Evolutionary conservation across 2,113 vertebrate species (phyloP), one percentile per base, ranked within the genome.

Genomic region (Drymodes brunneopygia): DNA sequence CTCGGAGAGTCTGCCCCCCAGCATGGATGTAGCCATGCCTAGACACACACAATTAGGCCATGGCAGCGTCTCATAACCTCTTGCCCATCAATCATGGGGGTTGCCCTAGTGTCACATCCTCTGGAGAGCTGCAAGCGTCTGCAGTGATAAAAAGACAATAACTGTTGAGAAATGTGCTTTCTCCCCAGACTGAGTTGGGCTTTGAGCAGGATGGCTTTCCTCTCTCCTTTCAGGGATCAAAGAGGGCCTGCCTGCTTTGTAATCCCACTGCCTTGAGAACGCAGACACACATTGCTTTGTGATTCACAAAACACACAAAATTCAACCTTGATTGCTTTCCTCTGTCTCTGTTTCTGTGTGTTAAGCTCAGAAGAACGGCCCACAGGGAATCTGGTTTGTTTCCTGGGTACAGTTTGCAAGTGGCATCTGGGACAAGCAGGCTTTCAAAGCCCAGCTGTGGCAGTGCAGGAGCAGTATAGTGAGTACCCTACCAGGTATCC

Each of bases 221-320:
- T 44, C 14, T 70, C 56, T n/a, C 3, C 0, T 77, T 70, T 31
- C 0, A 1, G 14, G 50, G 25, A 33, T 53, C 1, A 5, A 94
- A 90, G 70, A 33, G 20, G 3, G 6, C 14, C 21, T 81, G 29
- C 7, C 44, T 67, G 10, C 62, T 74, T 69, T 90, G 58, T 56
- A 77, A 66, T 65, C 27, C 80, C 58, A 29, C 44, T 17, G 15
- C 53, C 54, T 64, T 67, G 62, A 80, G 87, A 85, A 57, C 0
- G 0, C 81, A 72, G 48, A 38, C 47, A 23, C 33, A 19, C 22
- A 4, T 7, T 44, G 38, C 45, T 88, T 71, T 84, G 54, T 62
- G 65, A 20, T 47, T 87, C 33, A 71, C 40, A 31, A 28, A 61
- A 77, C 64, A 77, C 56, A 77, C 64, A 70, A 24, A 69, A 62